Evolutionary conservation across 53 echinoderm and acorn worm species (phyloP).

Genomic region (Apostichopus leukothele): DNA sequence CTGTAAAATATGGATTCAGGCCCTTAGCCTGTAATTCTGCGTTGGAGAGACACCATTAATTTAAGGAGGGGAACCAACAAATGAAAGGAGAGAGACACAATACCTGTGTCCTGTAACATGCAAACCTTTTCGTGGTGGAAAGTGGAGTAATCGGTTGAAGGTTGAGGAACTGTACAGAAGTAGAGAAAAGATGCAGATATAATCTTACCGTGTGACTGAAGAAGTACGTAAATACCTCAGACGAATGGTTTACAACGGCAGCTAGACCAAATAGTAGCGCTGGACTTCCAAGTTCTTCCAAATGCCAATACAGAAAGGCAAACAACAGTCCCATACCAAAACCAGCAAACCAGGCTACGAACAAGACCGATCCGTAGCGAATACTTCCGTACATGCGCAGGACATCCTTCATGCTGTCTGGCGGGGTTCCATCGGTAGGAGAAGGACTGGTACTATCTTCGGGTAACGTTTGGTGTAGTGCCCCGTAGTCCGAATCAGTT

Average conservation of each 20-base stretch:
- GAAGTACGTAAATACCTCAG: slow-evolving; percentile 88
- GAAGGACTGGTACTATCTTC: neutral
- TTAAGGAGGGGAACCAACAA: too few species aligned
- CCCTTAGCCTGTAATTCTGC: too few species aligned
- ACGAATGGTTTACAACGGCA: slow-evolving; percentile 83
- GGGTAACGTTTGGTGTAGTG: neutral
- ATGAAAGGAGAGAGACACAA: too few species aligned
- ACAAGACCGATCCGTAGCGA: slow-evolving; percentile 85
- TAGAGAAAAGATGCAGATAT: too few species aligned
- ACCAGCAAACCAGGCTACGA: slow-evolving; percentile 92
- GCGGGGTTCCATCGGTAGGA: neutral
- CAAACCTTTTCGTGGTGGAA: too few species aligned
- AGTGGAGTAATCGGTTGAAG: too few species aligned
- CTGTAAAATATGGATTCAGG: too few species aligned
- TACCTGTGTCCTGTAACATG: too few species aligned
- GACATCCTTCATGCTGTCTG: slow-evolving; percentile 64
- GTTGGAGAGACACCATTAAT: too few species aligned
- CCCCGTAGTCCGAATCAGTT: slow-evolving; percentile 24
- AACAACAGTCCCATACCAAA: slow-evolving; percentile 92
- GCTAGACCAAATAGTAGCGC: slow-evolving; percentile 86
- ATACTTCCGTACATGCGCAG: slow-evolving; percentile 78
- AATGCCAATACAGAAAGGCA: slow-evolving; percentile 93
- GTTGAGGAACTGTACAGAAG: too few species aligned
- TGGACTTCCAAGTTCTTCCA: slow-evolving; percentile 88
- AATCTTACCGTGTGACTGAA: slow-evolving; percentile 72